Base-by-base conservation (phyloP, 2,888 invertebrate species). In the Xestia ashworthii region DNA sequence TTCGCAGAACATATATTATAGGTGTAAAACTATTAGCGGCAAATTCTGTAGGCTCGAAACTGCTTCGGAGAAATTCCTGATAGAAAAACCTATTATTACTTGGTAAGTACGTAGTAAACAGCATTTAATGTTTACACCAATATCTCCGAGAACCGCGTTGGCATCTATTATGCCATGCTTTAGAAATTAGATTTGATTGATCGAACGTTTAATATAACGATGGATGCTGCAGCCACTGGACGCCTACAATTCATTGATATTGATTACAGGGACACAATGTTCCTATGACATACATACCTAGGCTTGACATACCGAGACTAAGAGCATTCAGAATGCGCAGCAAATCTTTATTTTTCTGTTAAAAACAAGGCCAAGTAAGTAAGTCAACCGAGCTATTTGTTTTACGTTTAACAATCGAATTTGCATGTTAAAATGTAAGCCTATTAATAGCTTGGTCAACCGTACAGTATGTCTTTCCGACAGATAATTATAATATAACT, bases 181-280 rank as follows among this genome's bases (percentile, higher is more conserved):
- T 75, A 71, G 70, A 67, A 76, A 71, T 76, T 76, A 81, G 44
- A 44, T n/a, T 62, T 81, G 81, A 81, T 81, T 81, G 76, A 81
- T 81, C 67, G 80, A n/a, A 44, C 69, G 44, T 62, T 76, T 81
- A 81, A 60, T 70, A 77, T 58, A 64, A 76, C 76, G 81, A 76
- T 81, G 62, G 76, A 71, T 71, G 76, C 71, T 68, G 11, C n/a
- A 50, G 46, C 25, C 22, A 32, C 32, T 25, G 60, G 71, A 58
- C 76, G 76, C 41, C 76, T 62, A 62, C 60, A 68, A 76, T 81
- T 80, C 55, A 81, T 81, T 67, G 67, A 80, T 76, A 81, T 81
- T 81, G 76, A 81, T 81, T 68, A 71, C 70, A n/a, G 60, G 25
- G 53, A 44, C 32, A 81, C 60, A 38, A 66, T 74, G 53, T 32